phyloP scores from a whole-genome alignment of 2,888 invertebrate species.

The Anagyrus pseudococci region DNA sequence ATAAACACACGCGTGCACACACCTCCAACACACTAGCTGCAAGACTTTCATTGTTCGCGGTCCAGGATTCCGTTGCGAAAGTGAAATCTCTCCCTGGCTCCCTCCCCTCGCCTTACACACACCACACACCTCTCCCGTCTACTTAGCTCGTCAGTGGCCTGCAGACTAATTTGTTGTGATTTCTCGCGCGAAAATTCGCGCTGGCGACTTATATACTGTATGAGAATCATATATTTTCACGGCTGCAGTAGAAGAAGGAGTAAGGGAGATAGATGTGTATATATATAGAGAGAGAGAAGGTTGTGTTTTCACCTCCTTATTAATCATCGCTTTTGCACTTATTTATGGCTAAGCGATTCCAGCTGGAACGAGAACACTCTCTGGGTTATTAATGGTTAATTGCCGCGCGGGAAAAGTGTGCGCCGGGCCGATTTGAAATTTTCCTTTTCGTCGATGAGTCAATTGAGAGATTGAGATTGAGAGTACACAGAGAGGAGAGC shows the following conservation, averaged over 20 bases:
- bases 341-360: slow-evolving; percentile 23
- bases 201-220: slow-evolving; percentile 13
- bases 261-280: no score
- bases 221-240: no score
- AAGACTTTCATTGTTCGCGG: slow-evolving; percentile 23
- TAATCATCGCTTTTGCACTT: slow-evolving; percentile 27
- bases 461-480: background rate
- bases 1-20: slow-evolving; percentile 10
- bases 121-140: no score
- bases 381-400: background rate
- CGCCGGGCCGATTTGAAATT: background rate
- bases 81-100: no score
- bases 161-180: slow-evolving; percentile 28
- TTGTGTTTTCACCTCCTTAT: slow-evolving; percentile 19
- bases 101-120: no score
- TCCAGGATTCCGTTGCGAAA: slow-evolving; percentile 28
- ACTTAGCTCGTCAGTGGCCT: no score
- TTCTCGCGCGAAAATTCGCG: slow-evolving; percentile 25
- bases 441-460: background rate
- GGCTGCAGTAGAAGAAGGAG: no score
- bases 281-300: no score
- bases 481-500: background rate
- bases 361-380: background rate
- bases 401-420: background rate
- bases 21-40: background rate